Conservation (phyloP, 2,113 vertebrate species). For the Scolopax mira region DNA sequence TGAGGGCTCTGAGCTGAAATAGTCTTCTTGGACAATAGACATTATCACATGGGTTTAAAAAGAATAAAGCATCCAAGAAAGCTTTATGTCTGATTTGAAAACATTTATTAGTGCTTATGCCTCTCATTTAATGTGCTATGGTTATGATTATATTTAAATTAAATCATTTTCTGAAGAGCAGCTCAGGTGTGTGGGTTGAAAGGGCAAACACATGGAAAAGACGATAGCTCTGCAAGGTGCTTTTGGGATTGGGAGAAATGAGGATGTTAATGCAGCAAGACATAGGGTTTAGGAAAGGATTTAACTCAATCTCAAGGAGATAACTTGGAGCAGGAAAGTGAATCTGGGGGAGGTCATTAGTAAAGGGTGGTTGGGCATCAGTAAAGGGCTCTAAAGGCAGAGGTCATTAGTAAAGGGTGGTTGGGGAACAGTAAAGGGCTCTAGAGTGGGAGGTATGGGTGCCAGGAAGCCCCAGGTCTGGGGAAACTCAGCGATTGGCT, state of each 20-base stretch:
- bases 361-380: not conserved
- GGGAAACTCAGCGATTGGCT: not conserved
- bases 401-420: not conserved
- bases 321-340: not conserved
- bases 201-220: not conserved
- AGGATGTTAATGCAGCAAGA: not conserved
- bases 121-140: not conserved
- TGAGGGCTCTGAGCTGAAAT: not conserved
- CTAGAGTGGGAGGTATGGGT: not conserved
- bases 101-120: not conserved
- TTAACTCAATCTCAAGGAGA: not conserved
- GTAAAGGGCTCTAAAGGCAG: not conserved
- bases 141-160: not conserved
- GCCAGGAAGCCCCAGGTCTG: accelerated
- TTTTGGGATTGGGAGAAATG: not conserved
- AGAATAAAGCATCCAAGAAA: not conserved
- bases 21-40: not conserved
- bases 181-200: not conserved
- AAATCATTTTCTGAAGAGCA: not conserved
- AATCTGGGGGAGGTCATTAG: not conserved
- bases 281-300: not conserved
- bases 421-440: not conserved
- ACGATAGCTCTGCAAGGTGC: not conserved
- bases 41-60: not conserved
- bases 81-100: not conserved